Base-by-base conservation (phyloP, 2,888 invertebrate species). In the Pandemis cinnamomeana region DNA sequence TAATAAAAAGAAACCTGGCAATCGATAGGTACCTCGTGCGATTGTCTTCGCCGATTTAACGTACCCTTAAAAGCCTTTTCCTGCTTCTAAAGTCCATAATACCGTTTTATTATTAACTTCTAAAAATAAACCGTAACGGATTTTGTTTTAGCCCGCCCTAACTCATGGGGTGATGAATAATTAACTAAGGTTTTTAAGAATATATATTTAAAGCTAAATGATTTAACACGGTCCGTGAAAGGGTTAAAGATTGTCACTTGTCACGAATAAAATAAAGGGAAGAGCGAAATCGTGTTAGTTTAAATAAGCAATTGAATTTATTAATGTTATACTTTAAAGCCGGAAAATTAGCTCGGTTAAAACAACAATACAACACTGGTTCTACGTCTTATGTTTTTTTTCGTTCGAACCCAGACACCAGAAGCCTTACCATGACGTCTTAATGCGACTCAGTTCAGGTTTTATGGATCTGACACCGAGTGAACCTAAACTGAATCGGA, bases 201-300 rank as follows among this genome's bases (percentile, higher is more conserved):
- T 89, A 88, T 90, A 87, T 88, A 71, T 89, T 87, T 86, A 86
- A 86, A 85, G 81, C 80, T 84, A 85, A 87, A 88, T 90, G 85
- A 89, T 90, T 90, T 82, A 89, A 85, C 81, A 82, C 85, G 87
- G 84, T 80, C 84, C 79, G 82, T 84, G 81, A 89, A 87, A 91
- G 92, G 91, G 91, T 89, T 86, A 83, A 89, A 90, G 91, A 90
- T 87, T 87, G 89, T 89, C 91, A 89, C 85, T 89, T 89, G 90
- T 89, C 90, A 87, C 81, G 81, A 82, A 84, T 84, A 83, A 36
- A 83, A 84, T 80, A 79, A 78, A 84, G 83, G 84, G 77, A 83
- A 88, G 84, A 89, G 88, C 84, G 80, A 84, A 87, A 87, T 76
- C 86, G 82, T 87, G 88, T 87, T 80, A 83, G 80, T 78, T 77